A percentile compares a stretch with the other conserved stretches of the same genome.
Evolutionary conservation across 2,797 vertebrate species (phyloP).

Genomic region (Cossypha polioptera): DNA sequence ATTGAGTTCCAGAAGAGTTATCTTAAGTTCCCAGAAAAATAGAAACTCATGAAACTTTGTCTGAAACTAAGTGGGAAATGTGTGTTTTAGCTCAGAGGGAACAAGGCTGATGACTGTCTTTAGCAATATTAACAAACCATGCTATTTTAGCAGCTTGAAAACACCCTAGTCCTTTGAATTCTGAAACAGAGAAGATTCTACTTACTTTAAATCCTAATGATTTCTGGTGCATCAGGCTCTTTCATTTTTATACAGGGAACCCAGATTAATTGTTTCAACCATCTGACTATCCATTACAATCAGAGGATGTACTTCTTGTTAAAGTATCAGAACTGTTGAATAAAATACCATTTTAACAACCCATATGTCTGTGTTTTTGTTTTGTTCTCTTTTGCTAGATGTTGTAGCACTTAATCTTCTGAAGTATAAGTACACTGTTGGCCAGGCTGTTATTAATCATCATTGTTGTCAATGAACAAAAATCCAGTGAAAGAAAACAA

Average conservation of each 20-base stretch:
- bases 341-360: slow-evolving; percentile 58
- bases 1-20: slow-evolving; percentile 75
- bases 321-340: slow-evolving; percentile 45
- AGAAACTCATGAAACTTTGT: slow-evolving; percentile 49
- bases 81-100: slow-evolving; percentile 9
- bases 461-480: slow-evolving; percentile 42
- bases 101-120: slow-evolving; percentile 7
- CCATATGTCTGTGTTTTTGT: slow-evolving; percentile 51
- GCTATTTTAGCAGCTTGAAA: slow-evolving; percentile 55
- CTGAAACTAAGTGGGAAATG: neutral
- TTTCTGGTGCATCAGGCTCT: slow-evolving; percentile 36
- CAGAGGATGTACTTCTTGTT: slow-evolving; percentile 48
- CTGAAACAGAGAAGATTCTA: slow-evolving; percentile 28
- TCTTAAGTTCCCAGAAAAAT: slow-evolving; percentile 57
- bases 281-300: slow-evolving; percentile 64
- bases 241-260: slow-evolving; percentile 46
- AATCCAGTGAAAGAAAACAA: neutral
- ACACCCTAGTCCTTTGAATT: slow-evolving; percentile 19
- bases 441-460: slow-evolving; percentile 30
- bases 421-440: slow-evolving; percentile 4
- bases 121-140: slow-evolving; percentile 19
- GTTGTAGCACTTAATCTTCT: slow-evolving; percentile 31
- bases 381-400: slow-evolving; percentile 37
- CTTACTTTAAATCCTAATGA: slow-evolving; percentile 52
- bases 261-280: slow-evolving; percentile 63